Evolutionary conservation across 2,888 invertebrate species (phyloP).

Genomic region (Eulithis prunata): DNA sequence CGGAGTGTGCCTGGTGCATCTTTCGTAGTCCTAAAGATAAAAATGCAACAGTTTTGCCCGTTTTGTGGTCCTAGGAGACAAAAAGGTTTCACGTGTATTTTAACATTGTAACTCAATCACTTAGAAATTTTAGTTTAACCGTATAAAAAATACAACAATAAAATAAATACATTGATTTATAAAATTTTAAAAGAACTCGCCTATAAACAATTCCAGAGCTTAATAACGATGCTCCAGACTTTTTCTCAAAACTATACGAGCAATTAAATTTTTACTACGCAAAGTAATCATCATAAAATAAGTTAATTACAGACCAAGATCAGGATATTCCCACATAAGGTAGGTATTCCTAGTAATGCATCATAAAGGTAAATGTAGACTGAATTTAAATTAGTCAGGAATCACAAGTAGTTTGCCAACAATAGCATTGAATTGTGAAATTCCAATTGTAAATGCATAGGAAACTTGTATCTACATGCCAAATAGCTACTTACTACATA

Average conservation of each 20-base stretch:
- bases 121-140: too few relatives aligned
- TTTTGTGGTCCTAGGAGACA: too few relatives aligned
- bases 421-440: conserved; percentile 12
- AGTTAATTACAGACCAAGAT: conserved; percentile 8
- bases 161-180: too few relatives aligned
- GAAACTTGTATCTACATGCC: neutral
- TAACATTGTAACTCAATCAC: too few relatives aligned
- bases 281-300: conserved; percentile 21
- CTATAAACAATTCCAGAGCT: neutral
- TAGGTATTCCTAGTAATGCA: conserved; percentile 11
- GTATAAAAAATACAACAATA: too few relatives aligned
- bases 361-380: conserved; percentile 8
- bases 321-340: neutral
- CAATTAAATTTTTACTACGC: conserved; percentile 6
- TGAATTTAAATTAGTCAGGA: conserved; percentile 22
- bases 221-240: neutral
- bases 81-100: too few relatives aligned
- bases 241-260: neutral
- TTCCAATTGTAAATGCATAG: neutral
- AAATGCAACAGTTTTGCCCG: too few relatives aligned
- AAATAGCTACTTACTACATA: too few relatives aligned
- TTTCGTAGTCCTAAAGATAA: too few relatives aligned
- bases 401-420: conserved; percentile 21
- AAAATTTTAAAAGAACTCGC: neutral
- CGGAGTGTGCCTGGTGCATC: too few relatives aligned